These are phyloP conservation scores for Empidonax traillii DNA, from an alignment of 2,113 vertebrate genomes.

Conservation along the genomic window DNA sequence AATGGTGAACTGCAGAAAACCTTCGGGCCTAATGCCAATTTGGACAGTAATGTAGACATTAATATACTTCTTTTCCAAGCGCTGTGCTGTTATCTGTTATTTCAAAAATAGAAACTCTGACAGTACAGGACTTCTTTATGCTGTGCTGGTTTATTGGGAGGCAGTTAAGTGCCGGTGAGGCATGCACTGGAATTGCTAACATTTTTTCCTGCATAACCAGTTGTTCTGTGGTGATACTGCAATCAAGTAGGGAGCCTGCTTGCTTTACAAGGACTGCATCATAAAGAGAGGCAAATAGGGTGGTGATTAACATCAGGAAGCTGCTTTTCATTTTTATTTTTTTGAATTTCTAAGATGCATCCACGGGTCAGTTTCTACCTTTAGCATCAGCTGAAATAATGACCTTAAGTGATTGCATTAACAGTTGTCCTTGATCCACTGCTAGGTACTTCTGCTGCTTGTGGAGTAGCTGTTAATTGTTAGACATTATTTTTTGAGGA, in stretches of 20 bases:
- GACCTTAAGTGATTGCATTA: conserved; percentile 2
- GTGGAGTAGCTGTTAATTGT: neutral
- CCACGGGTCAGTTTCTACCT: neutral
- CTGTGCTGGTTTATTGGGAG: neutral
- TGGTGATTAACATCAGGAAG: neutral
- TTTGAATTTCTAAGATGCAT: neutral
- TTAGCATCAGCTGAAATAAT: conserved; percentile 7
- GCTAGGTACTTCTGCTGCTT: neutral
- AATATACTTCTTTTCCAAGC: neutral
- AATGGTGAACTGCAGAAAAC: neutral
- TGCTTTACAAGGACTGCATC: neutral
- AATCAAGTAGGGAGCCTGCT: neutral
- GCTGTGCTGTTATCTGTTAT: neutral
- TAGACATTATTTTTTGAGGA: neutral
- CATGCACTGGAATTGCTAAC: neutral
- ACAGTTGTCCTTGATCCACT: neutral
- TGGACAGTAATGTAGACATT: neutral
- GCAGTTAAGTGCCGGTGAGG: neutral
- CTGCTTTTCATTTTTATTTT: neutral
- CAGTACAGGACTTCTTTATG: neutral
- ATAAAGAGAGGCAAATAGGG: neutral
- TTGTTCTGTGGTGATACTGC: neutral
- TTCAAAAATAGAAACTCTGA: neutral
- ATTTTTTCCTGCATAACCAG: conserved; percentile 9
- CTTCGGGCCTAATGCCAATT: accelerated